Percentiles rank a stretch among this genome's conserved stretches.
Evolutionary conservation across 2,888 invertebrate species (phyloP).

Genomic region (Dicyrtomina minuta): DNA sequence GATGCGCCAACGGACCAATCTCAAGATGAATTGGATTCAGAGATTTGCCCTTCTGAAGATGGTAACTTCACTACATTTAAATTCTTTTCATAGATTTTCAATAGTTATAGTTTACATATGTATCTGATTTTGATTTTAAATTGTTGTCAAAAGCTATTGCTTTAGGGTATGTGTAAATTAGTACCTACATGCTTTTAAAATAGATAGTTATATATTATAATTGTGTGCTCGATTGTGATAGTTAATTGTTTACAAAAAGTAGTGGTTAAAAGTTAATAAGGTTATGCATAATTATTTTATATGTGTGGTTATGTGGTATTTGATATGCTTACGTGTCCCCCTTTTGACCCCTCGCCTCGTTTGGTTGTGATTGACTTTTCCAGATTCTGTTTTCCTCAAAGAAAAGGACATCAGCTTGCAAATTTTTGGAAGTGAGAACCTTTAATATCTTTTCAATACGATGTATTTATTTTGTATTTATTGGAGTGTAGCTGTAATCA

Average conservation of each 20-base stretch:
- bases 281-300: no score
- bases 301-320: no score
- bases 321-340: background rate
- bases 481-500: background rate
- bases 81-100: no score
- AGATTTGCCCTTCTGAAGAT: conserved; percentile 73
- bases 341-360: conserved; percentile 13
- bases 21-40: conserved; percentile 70
- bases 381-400: conserved; percentile 55
- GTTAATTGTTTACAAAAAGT: no score
- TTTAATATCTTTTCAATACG: conserved; percentile 6
- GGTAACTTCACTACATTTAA: conserved; percentile 60
- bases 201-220: no score
- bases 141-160: no score
- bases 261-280: no score
- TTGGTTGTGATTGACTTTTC: conserved; percentile 43
- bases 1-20: conserved; percentile 71
- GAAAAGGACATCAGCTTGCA: conserved; percentile 55
- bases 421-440: conserved; percentile 56
- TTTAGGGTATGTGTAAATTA: no score
- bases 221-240: no score
- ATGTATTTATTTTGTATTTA: background rate
- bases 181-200: no score
- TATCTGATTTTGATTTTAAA: no score
- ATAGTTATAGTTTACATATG: no score